A percentile compares a stretch with the other conserved stretches of the same genome.
phyloP scores from a whole-genome alignment of 2,113 vertebrate species.

The Aegotheles bennettii region DNA sequence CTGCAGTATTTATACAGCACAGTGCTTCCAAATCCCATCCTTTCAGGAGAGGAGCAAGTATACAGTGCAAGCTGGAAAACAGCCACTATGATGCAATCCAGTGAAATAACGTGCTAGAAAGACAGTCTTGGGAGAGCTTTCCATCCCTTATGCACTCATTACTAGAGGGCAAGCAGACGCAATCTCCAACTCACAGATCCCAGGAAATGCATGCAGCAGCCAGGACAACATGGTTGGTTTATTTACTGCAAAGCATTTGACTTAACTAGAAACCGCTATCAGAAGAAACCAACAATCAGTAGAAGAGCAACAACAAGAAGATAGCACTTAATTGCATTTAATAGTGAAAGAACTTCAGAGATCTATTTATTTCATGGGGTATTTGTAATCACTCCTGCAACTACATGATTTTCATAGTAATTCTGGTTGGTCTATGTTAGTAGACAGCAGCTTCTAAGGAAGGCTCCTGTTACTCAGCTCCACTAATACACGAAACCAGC shows the following conservation, averaged over 20 bases:
- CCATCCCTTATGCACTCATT: not conserved
- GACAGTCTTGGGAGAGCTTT: not conserved
- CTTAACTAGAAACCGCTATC: constrained; percentile 4
- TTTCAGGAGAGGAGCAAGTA: not conserved
- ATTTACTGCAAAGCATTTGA: constrained; percentile 11
- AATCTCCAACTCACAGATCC: not conserved
- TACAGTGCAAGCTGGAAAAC: not conserved
- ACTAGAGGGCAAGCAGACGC: not conserved
- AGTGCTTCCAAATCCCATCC: not conserved
- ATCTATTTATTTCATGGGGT: not conserved
- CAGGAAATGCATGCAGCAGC: not conserved
- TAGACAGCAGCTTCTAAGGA: not conserved
- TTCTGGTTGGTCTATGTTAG: not conserved
- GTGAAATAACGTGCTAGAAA: not conserved
- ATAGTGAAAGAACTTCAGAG: not conserved
- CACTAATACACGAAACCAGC: not conserved
- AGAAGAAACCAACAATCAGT: not conserved
- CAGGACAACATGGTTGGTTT: not conserved
- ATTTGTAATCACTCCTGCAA: not conserved
- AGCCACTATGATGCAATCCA: not conserved
- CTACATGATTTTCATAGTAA: not conserved
- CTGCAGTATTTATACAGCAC: not conserved
- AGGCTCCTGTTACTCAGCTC: not conserved
- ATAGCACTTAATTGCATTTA: not conserved
- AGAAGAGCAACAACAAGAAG: not conserved